A percentile compares a stretch with the other conserved stretches of the same genome.
Conservation (phyloP, 2,797 vertebrate species). For the Gouania willdenowi region DNA sequence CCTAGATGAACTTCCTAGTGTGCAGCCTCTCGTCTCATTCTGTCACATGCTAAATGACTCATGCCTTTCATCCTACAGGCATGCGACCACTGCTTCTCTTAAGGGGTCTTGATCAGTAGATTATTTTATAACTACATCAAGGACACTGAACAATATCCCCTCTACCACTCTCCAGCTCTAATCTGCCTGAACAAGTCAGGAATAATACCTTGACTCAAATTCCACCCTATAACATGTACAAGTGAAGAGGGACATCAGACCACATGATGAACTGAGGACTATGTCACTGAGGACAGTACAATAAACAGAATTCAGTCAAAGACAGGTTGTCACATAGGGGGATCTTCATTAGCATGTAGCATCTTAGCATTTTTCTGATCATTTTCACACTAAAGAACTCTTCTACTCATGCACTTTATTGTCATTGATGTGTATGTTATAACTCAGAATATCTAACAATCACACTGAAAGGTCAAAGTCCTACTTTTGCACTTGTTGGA, state of each 20-base stretch:
- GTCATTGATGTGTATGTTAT: too few species aligned
- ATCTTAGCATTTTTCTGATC: too few species aligned
- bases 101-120: conserved; percentile 29
- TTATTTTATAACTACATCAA: conserved; percentile 43
- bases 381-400: too few species aligned
- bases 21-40: conserved; percentile 7
- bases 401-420: too few species aligned
- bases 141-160: conserved; percentile 25
- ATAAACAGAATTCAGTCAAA: too few species aligned
- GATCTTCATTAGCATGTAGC: too few species aligned
- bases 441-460: too few species aligned
- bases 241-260: conserved; percentile 8
- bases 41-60: conserved; percentile 1
- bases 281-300: too few species aligned
- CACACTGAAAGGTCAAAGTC: too few species aligned
- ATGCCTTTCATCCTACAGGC: conserved; percentile 15
- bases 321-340: too few species aligned
- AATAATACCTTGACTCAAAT: conserved; percentile 44
- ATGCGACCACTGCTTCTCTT: conserved; percentile 20
- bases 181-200: conserved; percentile 26
- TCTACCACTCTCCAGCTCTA: conserved; percentile 20
- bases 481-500: too few species aligned
- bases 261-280: conserved; percentile 12
- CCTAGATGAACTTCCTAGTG: conserved; percentile 11
- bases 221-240: conserved; percentile 16